Evolutionary conservation across 1,140 invertebrate species (phyloP).

Genomic region (Bombus impatiens): DNA sequence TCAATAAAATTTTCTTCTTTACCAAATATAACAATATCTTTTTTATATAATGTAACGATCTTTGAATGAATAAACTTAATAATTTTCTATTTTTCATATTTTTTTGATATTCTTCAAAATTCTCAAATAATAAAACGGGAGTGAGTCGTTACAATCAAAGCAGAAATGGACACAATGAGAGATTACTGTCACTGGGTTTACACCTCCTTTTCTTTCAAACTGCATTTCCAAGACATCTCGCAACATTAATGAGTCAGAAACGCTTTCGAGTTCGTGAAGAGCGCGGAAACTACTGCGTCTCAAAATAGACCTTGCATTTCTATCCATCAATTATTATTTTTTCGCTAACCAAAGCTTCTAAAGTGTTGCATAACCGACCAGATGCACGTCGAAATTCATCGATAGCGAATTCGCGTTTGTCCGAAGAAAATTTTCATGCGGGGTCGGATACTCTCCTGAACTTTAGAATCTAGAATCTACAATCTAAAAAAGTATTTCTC

Average conservation of each 20-base stretch:
- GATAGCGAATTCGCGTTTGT: constrained; percentile 3
- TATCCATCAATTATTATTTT: constrained; percentile 33
- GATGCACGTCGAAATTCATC: background rate
- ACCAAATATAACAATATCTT: too few species aligned
- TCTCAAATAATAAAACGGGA: too few species aligned
- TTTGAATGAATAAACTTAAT: too few species aligned
- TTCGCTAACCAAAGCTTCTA: background rate
- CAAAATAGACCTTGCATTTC: background rate
- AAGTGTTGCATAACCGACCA: background rate
- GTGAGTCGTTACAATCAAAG: background rate
- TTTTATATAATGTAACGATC: too few species aligned
- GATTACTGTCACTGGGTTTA: background rate
- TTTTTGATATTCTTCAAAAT: too few species aligned
- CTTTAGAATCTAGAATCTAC: background rate
- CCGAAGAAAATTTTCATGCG: background rate
- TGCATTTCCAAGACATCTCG: background rate
- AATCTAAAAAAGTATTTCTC: background rate
- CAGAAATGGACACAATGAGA: background rate
- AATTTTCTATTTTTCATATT: too few species aligned
- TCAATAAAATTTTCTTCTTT: too few species aligned
- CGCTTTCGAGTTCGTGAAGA: background rate
- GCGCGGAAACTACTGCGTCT: background rate
- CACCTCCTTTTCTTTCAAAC: background rate
- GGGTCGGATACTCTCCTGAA: background rate
- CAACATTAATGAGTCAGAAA: constrained; percentile 1